These are phyloP conservation scores for Punctoribates punctum DNA, from an alignment of 2,888 invertebrate genomes.

Conservation along the genomic window DNA sequence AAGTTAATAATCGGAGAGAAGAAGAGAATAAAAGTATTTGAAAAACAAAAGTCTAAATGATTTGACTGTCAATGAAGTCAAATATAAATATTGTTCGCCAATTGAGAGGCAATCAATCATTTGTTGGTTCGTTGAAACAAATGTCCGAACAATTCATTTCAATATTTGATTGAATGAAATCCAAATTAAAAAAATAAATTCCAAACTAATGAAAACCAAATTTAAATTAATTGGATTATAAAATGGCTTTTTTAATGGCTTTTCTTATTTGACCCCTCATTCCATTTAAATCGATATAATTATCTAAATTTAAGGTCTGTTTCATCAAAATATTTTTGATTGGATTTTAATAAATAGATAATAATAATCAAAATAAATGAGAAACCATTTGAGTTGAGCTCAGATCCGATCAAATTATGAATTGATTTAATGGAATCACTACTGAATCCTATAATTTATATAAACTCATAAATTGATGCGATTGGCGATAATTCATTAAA, in stretches of 20 bases:
- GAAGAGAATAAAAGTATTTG: not conserved
- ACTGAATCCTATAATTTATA: conserved; percentile 12
- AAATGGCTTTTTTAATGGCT: too few relatives aligned
- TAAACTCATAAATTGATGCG: conserved; percentile 1
- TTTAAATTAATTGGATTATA: too few relatives aligned
- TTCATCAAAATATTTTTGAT: not conserved
- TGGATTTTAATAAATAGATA: not conserved
- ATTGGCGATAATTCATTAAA: conserved; percentile 10
- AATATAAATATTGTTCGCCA: too few relatives aligned
- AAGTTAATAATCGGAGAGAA: not conserved
- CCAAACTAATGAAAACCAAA: too few relatives aligned
- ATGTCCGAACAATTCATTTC: too few relatives aligned
- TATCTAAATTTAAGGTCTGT: too few relatives aligned
- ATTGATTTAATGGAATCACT: not conserved
- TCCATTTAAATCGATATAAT: too few relatives aligned
- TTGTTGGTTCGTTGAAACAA: too few relatives aligned
- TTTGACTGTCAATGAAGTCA: not conserved
- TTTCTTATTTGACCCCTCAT: too few relatives aligned
- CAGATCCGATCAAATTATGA: not conserved
- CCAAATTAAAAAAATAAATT: too few relatives aligned
- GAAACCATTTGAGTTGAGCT: not conserved
- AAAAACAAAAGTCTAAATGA: not conserved
- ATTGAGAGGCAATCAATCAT: too few relatives aligned
- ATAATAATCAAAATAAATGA: not conserved
- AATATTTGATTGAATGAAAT: too few relatives aligned